Percentiles rank a stretch among this genome's conserved stretches.
Evolutionary conservation across 2,113 vertebrate genomes (phyloP).

Genomic region (Cacatua alba): DNA sequence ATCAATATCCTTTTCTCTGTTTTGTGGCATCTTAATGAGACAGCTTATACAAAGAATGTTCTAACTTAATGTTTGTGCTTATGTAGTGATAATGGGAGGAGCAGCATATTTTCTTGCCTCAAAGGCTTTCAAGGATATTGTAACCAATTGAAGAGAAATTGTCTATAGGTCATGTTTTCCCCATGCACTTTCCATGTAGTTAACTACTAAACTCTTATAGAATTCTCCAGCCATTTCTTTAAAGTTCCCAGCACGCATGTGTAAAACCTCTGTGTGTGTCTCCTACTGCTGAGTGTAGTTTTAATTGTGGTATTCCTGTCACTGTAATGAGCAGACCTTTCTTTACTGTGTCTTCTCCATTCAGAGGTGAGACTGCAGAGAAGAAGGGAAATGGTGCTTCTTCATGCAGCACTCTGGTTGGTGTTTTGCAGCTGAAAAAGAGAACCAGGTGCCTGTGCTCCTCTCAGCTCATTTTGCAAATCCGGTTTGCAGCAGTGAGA

Average conservation of each 20-base stretch:
- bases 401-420: fast-evolving
- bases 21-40: fast-evolving
- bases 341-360: neutral
- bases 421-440: neutral
- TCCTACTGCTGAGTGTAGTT: fast-evolving
- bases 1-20: neutral
- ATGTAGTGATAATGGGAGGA: fast-evolving
- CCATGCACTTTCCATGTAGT: fast-evolving
- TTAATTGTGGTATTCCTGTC: fast-evolving
- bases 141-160: neutral
- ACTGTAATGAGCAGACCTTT: fast-evolving
- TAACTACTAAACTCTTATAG: neutral
- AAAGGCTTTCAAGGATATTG: fast-evolving
- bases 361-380: fast-evolving
- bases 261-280: fast-evolving
- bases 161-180: neutral
- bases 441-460: fast-evolving
- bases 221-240: neutral
- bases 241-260: fast-evolving
- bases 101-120: fast-evolving
- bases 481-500: too few species aligned
- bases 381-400: fast-evolving
- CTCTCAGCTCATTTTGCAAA: neutral
- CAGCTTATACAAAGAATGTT: fast-evolving
- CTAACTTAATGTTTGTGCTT: neutral